Conservation (phyloP, 2,888 invertebrate genomes). For the Scrobipalpa atriplicella region DNA sequence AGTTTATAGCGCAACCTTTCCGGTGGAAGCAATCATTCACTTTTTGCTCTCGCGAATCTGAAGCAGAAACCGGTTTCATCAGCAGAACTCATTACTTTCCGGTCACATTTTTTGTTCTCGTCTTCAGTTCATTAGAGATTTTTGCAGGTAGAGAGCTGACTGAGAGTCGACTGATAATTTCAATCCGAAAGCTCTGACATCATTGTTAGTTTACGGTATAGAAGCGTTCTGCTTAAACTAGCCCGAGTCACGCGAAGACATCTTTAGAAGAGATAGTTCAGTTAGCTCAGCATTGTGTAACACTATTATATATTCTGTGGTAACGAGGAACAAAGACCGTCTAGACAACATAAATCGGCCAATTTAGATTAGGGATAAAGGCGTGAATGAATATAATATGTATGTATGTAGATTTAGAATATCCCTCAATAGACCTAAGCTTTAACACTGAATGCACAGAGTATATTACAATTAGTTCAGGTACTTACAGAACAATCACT, state of each 20-base stretch:
- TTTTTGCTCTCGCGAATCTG: conserved; percentile 20
- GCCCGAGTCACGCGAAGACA: background rate
- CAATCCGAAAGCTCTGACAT: background rate
- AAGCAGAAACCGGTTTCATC: conserved; percentile 20
- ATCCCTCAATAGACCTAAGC: background rate
- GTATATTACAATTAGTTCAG: no score
- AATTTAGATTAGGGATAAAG: no score
- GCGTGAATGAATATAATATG: no score
- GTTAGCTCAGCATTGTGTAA: conserved; percentile 1
- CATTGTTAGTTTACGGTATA: background rate
- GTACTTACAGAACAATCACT: no score
- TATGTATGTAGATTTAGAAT: no score
- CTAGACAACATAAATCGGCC: conserved; percentile 24
- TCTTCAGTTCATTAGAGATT: conserved; percentile 17
- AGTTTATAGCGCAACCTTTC: no score
- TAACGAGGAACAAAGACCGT: conserved; percentile 1
- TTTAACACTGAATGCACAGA: background rate
- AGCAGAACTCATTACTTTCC: conserved; percentile 22
- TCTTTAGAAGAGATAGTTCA: background rate
- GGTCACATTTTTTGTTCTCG: conserved; percentile 5
- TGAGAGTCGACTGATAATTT: background rate
- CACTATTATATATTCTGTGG: no score
- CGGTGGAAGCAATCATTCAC: background rate
- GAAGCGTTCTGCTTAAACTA: background rate
- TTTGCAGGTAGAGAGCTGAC: background rate